Base-by-base conservation (phyloP, 1,140 invertebrate genomes). In the Pseudoatta argentina region DNA sequence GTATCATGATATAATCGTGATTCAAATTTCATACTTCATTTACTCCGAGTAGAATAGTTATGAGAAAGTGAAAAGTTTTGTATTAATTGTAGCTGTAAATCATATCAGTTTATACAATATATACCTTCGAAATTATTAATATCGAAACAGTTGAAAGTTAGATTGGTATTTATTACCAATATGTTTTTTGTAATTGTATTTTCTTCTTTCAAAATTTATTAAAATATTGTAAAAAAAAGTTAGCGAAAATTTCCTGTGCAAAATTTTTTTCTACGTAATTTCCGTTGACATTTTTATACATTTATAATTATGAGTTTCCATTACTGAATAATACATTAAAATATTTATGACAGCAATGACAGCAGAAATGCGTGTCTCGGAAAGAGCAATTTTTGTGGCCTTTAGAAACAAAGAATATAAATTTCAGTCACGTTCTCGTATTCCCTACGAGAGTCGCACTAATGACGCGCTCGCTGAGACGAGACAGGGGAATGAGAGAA, bases 391-490 rank as follows among this genome's bases (percentile, higher is more conserved):
- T 61, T 66, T 57, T 10, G 8, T 12, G 24, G 21, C 0, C 30
- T 18, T 34, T 18, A 53, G 51, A 39, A 71, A 82, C n/a, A 21
- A 44, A 34, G 30, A 24, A n/a, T 8, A 34, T 66, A 39, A 72
- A 85, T 78, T 77, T 85, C 73, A 77, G 82, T 85, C 82, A 85
- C 82, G 82, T 85, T 6, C 48, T 44, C 82, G 27, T 34, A 44
- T 44, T 39, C 16, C 51, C 61, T n/a, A n/a, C n/a, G 39, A 76
- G 39, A 76, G 16, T 64, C 57, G 48, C 79, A 61, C 78, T 85
- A 85, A 85, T 85, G 81, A 85, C 48, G 51, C 71, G 53, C n/a
- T 51, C 55, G 66, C 1, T 27, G 73, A 61, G 34, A 85, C 57
- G 82, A 76, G 72, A 63, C 57, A 34, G 71, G 55, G 30, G 71